Percentiles rank a stretch among this genome's conserved stretches.
These are phyloP conservation scores for Ficedula albicollis DNA, from an alignment of 2,797 vertebrate genomes.

Conservation along the genomic window DNA sequence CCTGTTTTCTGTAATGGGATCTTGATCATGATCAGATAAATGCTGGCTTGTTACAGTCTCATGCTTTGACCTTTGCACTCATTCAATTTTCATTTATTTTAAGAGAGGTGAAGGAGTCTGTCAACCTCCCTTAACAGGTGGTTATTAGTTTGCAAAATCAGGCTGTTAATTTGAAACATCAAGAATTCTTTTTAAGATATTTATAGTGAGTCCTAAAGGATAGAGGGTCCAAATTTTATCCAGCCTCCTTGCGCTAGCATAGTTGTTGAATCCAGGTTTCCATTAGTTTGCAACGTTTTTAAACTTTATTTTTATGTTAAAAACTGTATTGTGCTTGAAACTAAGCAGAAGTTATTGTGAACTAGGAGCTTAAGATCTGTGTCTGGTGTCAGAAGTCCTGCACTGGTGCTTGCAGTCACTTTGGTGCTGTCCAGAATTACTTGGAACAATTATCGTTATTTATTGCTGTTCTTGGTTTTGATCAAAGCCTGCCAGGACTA, in stretches of 20 bases:
- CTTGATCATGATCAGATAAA: background rate
- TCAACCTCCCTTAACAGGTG: background rate
- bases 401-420: background rate
- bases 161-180: background rate
- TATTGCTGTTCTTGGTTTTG: slow-evolving; percentile 1
- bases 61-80: background rate
- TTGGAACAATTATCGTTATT: background rate
- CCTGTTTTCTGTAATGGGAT: background rate
- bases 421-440: slow-evolving; percentile 10
- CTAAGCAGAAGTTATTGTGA: background rate
- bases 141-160: background rate
- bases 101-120: background rate
- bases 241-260: background rate
- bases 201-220: background rate
- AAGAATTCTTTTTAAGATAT: background rate
- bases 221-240: background rate
- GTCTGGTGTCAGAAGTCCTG: background rate
- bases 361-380: background rate
- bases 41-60: background rate
- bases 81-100: background rate
- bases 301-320: background rate
- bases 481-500: background rate
- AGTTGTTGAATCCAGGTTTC: background rate
- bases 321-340: background rate
- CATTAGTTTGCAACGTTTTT: background rate